Evolutionary conservation across 2,888 invertebrate species (phyloP), one percentile per base, ranked within the genome.

Genomic region (Parnassius glacialis): DNA sequence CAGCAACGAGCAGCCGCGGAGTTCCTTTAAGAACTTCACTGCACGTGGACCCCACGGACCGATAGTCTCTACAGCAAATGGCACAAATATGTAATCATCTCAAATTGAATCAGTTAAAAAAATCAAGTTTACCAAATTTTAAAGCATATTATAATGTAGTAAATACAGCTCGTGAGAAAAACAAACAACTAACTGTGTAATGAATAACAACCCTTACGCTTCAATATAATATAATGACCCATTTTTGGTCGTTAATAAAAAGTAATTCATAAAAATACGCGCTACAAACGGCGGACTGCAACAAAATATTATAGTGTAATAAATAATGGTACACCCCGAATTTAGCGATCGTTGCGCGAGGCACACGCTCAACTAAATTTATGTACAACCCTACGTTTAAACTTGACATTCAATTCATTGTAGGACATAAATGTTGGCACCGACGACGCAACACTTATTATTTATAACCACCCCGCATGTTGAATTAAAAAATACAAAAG

Each of bases 251-350:
- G 77, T 85, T 87, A 87, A 85, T 86, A 86, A 89, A 89, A 84
- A 81, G 81, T 84, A 86, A 87, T 86, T 85, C 76, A 81, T 81
- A 85, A 87, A 87, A 85, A 62, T 47, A 59, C 59, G 76, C 74
- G 78, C 81, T 78, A 87, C 88, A 86, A 90, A 88, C 77, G 82
- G 84, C 83, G 79, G 83, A 84, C 83, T 83, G 84, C 81, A 85
- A 81, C 89, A 82, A 87, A 90, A 90, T 89, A 89, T 90, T 90
- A 88, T 86, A 87, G 74, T 78, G 84, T 82, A 85, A 90, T 91
- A 91, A 91, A 90, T 90, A 84, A 91, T 81, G 83, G 86, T 84
- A 87, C 88, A 90, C 90, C 90, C 90, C 85, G 85, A 84, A 87
- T 88, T 87, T 82, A 81, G 83, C 79, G 80, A 74, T 80, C 76